Base-by-base conservation (phyloP, 1,140 invertebrate species). In the Drosophila biarmipes region DNA sequence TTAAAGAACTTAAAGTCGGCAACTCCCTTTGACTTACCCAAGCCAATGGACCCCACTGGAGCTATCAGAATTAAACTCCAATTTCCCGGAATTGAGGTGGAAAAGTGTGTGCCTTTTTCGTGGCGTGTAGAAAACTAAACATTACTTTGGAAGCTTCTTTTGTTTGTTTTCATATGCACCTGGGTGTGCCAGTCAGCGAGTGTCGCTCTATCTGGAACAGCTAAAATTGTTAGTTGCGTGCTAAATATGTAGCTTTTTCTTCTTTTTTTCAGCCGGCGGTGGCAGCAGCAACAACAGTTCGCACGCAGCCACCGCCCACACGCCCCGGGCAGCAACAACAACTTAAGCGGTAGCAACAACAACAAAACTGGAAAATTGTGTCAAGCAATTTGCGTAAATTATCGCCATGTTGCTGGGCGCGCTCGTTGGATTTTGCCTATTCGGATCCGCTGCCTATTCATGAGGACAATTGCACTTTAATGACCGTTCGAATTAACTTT, bases 321-420 rank as follows among this genome's bases (percentile, higher is more conserved):
- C 73, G 54, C 72, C 45, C 51, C n/a, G 48, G 56, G 38, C 57
- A 54, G 27, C 42, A 66, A 40, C 40, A 61, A 46, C 51, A 75
- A 49, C 62, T 40, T 42, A 35, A 53, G 21, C 57, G 45, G 35
- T 34, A 52, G 48, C 37, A 72, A 27, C 54, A 63, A 63, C 27
- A 53, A 54, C 19, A 48, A 55, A 14, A 45, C 49, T 63, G 31
- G 38, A 66, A 87, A 89, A 89, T 89, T 84, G 84, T 89, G 84
- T 89, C 84, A 89, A 89, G 85, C 84, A 89, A 89, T 89, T 89
- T 89, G 84, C 84, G 84, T 89, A 89, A 82, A 87, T 87, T 89
- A 87, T 76, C 80, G 79, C 75, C 66, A 66, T 66, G 59, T 43
- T 49, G 64, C 52, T 72, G 66, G 69, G 24, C 67, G 57, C 52